Evolutionary conservation across 1,140 invertebrate genomes (phyloP), one percentile per base, ranked within the genome.

Genomic region (Drosophila azteca): DNA sequence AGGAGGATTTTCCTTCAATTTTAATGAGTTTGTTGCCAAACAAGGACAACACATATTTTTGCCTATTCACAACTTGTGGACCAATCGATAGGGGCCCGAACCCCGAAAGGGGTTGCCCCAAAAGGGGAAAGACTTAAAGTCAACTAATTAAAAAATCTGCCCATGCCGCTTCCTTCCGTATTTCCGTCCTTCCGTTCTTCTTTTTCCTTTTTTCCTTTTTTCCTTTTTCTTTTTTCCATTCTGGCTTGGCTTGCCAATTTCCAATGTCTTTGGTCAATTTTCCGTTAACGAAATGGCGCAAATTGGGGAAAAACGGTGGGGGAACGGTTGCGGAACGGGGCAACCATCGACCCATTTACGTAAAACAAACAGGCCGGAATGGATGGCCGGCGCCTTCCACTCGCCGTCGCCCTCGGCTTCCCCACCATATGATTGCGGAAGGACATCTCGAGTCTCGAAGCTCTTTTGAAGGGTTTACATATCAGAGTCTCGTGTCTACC

Each of bases 1-100:
- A 20, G 17, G 17, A 20, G 17, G 17, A 20, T 20, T 43, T 60
- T 48, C 52, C 41, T 71, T 59, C 52, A 53, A 60, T 57, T 78
- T 78, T 78, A 78, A 78, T 78, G 75, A 78, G 75, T 78, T 78
- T 78, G 67, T 70, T 44, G 41, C 60, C 63, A 68, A 53, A 48
- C 61, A 55, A 44, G 58, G 50, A 54, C 68, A 68, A 43, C 71
- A 53, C 20, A 55, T 17, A 53, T 65, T 73, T 73, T 51, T 59
- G 72, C 71, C 71, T 76, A 76, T 76, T 75, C 55, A 62, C 71
- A 53, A 58, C 51, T 69, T 58, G 66, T 15, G 64, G 39, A 24
- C 41, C 50, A 76, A 76, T 76, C 72, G 72, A 76, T 67, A 15
- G 1, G 43, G 1, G 35, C 15, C 48, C 50, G 43, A 41, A 48